Conservation (phyloP, 53 echinoderm and acorn worm species). For the Henricia sp. region DNA sequence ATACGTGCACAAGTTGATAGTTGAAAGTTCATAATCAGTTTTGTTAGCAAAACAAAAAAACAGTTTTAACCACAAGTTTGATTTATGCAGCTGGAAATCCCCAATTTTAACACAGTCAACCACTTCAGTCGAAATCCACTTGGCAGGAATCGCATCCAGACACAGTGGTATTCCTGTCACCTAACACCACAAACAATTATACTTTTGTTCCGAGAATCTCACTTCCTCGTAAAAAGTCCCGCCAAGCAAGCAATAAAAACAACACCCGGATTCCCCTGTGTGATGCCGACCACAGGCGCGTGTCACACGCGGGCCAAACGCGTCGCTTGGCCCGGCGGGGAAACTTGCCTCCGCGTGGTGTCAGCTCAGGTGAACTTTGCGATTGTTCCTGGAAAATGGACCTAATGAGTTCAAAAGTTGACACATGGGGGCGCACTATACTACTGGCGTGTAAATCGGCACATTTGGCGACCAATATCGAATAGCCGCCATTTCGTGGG, state of each 20-base stretch:
- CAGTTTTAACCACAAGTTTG: too few species aligned
- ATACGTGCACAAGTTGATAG: too few species aligned
- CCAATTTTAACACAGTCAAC: too few species aligned
- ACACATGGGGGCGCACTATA: too few species aligned
- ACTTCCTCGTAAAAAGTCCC: background rate
- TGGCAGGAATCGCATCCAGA: background rate
- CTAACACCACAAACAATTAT: background rate
- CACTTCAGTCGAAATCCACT: background rate
- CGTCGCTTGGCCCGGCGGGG: background rate
- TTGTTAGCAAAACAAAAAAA: too few species aligned
- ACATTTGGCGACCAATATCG: too few species aligned
- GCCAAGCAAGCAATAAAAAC: background rate
- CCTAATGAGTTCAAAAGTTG: too few species aligned
- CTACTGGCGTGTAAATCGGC: too few species aligned
- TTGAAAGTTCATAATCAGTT: too few species aligned
- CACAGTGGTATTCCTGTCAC: background rate
- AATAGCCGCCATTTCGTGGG: too few species aligned
- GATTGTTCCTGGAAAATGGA: conserved; percentile 38
- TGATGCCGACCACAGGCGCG: conserved; percentile 43
- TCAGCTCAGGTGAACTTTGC: background rate
- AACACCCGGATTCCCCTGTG: background rate
- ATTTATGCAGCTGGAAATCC: too few species aligned
- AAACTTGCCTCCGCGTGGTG: background rate
- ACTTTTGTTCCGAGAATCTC: conserved; percentile 29
- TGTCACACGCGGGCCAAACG: background rate